phyloP scores from a whole-genome alignment of 2,113 vertebrate species.

The Catagonus wagneri region DNA sequence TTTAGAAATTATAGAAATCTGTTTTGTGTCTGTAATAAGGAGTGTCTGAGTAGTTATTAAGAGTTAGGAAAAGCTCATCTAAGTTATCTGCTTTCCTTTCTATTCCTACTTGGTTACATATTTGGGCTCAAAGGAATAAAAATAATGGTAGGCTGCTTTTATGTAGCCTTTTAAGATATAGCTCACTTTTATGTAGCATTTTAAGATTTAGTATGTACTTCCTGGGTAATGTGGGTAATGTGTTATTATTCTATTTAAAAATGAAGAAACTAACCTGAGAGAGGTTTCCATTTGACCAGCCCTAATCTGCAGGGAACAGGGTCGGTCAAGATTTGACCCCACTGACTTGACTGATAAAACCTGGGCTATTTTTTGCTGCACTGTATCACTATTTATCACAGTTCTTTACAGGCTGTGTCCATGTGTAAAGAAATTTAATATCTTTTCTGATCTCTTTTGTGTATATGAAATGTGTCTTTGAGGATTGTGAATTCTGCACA shows the following conservation, averaged over 20 bases:
- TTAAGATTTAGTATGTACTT: background rate
- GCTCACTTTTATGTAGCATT: background rate
- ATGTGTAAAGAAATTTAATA: background rate
- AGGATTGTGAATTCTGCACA: background rate
- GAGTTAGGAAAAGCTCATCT: background rate
- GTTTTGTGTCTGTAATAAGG: background rate
- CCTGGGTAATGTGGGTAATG: background rate
- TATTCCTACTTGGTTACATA: background rate
- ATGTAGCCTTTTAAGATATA: background rate
- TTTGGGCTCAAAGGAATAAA: conserved; percentile 19
- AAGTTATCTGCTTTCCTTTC: conserved; percentile 26
- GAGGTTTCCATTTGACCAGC: background rate
- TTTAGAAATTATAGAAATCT: conserved; percentile 28
- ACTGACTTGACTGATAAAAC: background rate
- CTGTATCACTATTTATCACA: background rate
- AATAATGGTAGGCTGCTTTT: background rate
- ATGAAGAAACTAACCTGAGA: background rate
- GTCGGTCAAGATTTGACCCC: background rate
- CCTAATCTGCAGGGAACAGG: background rate
- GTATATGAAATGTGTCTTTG: background rate
- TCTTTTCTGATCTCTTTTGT: background rate
- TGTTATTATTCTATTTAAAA: background rate
- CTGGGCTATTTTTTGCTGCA: accelerated
- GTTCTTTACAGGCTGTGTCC: background rate
- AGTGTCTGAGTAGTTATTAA: background rate